Evolutionary conservation across 2,797 vertebrate species (phyloP).

Genomic region (Cirrhinus mrigala): DNA sequence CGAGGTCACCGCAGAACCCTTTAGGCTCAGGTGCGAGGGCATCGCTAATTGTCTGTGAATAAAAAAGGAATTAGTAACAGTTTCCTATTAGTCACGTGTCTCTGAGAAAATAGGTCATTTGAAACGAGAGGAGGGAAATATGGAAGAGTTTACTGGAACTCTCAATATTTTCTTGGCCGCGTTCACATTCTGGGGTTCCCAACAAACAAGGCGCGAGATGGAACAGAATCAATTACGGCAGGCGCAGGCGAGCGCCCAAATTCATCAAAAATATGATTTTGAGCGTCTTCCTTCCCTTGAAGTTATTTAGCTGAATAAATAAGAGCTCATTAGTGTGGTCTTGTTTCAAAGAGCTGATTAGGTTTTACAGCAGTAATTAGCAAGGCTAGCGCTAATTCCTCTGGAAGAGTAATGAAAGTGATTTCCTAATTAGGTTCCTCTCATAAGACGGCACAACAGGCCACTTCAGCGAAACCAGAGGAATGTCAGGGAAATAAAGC

Average conservation of each 20-base stretch:
- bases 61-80: conserved; percentile 64
- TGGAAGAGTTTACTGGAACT: conserved; percentile 44
- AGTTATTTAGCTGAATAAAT: conserved; percentile 91
- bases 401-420: conserved; percentile 89
- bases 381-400: conserved; percentile 91
- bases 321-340: conserved; percentile 91
- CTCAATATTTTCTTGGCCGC: conserved; percentile 71
- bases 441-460: conserved; percentile 80
- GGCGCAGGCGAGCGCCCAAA: conserved; percentile 19
- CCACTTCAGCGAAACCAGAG: conserved; percentile 68
- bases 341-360: conserved; percentile 91
- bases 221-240: conserved; percentile 51
- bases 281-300: conserved; percentile 76
- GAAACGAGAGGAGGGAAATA: conserved; percentile 62
- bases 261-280: conserved; percentile 58
- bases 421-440: conserved; percentile 88
- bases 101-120: conserved; percentile 79
- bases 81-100: conserved; percentile 49
- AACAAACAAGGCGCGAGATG: conserved; percentile 50
- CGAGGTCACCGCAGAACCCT: conserved; percentile 49
- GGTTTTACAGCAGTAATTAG: conserved; percentile 93
- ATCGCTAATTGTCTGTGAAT: conserved; percentile 80
- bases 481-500: conserved; percentile 55
- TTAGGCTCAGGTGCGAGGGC: conserved; percentile 80
- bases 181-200: conserved; percentile 31